Evolutionary conservation across 1,140 invertebrate species (phyloP).

Genomic region (Caenorhabditis brenneri): DNA sequence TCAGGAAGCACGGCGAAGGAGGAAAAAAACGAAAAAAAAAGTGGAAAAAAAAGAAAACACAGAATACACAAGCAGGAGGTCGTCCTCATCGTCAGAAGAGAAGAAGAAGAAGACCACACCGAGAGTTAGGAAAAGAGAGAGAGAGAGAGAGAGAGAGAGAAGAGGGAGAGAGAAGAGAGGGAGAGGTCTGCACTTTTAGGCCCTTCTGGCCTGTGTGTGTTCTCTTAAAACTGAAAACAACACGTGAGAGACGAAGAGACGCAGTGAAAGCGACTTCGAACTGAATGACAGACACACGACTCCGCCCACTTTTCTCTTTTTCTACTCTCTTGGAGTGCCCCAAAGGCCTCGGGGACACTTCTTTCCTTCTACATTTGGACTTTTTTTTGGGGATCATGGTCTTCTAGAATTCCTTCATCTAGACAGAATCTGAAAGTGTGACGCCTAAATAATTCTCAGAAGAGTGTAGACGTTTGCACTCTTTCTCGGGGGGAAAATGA

Average conservation of each 20-base stretch:
- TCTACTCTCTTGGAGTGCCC: not conserved
- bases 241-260: not conserved
- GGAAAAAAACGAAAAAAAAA: not conserved
- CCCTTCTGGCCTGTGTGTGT: not conserved
- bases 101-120: slow-evolving; percentile 1
- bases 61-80: slow-evolving; percentile 27
- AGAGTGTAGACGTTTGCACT: not conserved
- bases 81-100: not conserved
- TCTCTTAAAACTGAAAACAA: slow-evolving; percentile 30
- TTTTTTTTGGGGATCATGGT: not conserved
- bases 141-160: not conserved
- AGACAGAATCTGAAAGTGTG: not conserved
- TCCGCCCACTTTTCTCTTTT: slow-evolving; percentile 37
- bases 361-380: not conserved
- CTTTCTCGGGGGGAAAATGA: not conserved
- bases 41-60: not conserved
- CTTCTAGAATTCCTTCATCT: no score
- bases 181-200: not conserved
- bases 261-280: not conserved
- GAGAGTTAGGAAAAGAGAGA: not conserved
- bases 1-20: not conserved
- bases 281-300: slow-evolving; percentile 5
- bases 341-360: no score
- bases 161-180: no score
- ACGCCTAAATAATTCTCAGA: not conserved